These are phyloP conservation scores for Megathymus violae DNA, from an alignment of 1,140 invertebrate species.

Conservation along the genomic window DNA sequence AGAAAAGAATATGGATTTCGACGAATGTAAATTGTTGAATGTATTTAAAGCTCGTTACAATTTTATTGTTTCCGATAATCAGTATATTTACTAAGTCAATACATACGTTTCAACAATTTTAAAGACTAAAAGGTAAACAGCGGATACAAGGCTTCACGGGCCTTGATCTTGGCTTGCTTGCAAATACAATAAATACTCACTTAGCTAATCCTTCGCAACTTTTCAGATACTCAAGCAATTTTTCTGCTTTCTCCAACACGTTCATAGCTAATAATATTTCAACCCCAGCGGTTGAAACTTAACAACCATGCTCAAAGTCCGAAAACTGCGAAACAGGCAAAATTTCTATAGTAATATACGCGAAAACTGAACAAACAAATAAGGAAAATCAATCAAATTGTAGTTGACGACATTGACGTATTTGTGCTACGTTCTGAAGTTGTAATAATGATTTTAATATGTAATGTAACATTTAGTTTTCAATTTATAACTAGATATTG, in stretches of 20 bases:
- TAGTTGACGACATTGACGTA: slow-evolving; percentile 33
- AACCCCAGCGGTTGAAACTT: slow-evolving; percentile 29
- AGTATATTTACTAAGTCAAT: slow-evolving; percentile 3
- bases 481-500: too few species aligned
- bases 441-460: too few species aligned
- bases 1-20: too few species aligned
- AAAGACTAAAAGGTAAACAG: slow-evolving; percentile 26
- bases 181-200: slow-evolving; percentile 56
- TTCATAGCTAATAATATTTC: slow-evolving; percentile 61
- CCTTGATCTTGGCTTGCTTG: slow-evolving; percentile 28
- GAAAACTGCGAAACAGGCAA: slow-evolving; percentile 15
- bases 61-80: too few species aligned
- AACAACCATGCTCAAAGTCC: slow-evolving; percentile 22
- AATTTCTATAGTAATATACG: slow-evolving; percentile 40
- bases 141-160: slow-evolving; percentile 14
- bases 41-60: too few species aligned
- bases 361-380: slow-evolving; percentile 55
- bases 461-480: too few species aligned
- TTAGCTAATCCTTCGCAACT: slow-evolving; percentile 66
- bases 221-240: slow-evolving; percentile 78
- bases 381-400: slow-evolving; percentile 56
- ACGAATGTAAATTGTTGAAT: too few species aligned
- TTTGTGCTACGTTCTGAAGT: slow-evolving; percentile 40
- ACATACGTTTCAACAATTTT: slow-evolving; percentile 25
- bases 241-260: slow-evolving; percentile 79